Conservation (phyloP, 2,113 vertebrate genomes). For the Zosterops pallidus region DNA sequence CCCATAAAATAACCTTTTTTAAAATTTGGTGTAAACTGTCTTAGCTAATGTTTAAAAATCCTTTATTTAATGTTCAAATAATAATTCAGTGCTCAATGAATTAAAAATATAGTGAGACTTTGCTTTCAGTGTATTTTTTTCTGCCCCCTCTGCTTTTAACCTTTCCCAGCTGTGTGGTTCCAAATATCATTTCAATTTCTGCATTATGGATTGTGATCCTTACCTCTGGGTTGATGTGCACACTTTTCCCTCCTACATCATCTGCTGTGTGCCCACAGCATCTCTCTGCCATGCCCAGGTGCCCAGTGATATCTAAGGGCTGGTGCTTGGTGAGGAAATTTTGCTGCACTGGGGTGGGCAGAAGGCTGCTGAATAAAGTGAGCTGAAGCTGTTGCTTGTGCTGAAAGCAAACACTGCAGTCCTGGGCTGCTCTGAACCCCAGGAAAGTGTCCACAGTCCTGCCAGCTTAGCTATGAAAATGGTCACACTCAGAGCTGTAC, state of each 20-base stretch:
- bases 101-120: not conserved
- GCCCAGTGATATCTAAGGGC: not conserved
- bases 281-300: not conserved
- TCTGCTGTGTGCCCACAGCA: not conserved
- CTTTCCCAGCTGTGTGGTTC: not conserved
- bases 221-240: not conserved
- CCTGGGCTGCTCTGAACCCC: not conserved
- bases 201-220: not conserved
- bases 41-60: not conserved
- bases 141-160: not conserved
- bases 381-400: rapidly evolving
- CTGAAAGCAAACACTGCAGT: not conserved
- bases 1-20: not conserved
- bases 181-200: not conserved
- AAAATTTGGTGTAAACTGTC: not conserved
- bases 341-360: not conserved
- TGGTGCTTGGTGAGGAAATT: not conserved
- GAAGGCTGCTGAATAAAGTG: not conserved
- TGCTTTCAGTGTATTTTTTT: not conserved
- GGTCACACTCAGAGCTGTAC: not conserved
- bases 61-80: not conserved
- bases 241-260: not conserved
- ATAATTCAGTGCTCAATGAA: not conserved
- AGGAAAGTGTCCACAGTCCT: not conserved
- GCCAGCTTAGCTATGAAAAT: not conserved